Evolutionary conservation across 2,888 invertebrate species (phyloP), one percentile per base, ranked within the genome.

Genomic region (Luffia ferchaultella): DNA sequence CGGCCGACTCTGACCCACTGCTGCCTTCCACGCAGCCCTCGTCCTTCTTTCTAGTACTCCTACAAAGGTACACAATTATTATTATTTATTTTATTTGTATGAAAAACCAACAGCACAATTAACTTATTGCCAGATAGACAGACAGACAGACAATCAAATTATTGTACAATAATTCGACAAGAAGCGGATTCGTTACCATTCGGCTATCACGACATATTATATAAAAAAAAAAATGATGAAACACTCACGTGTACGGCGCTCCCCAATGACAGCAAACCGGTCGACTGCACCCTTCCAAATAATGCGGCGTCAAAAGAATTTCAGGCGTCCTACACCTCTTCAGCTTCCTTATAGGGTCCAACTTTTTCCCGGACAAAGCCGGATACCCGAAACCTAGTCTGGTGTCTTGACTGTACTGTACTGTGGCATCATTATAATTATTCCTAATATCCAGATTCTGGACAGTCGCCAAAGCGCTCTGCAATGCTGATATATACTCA

Each of bases 231-330:
- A n/a, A n/a, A n/a, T n/a, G n/a, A n/a, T n/a, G n/a, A n/a, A n/a
- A 42, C 45, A 70, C 73, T 70, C 45, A 78, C 78, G 67, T 54
- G 46, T 76, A 77, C 0, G 80, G 70, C 18, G 75, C 64, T 54
- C 82, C 71, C 86, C 86, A 76, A 58, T 86, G 73, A 60, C 85
- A 75, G 71, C 84, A 73, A 42, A 79, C 68, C 57, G 75, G 83
- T 18, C 80, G 58, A 45, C 59, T 70, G 50, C 78, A 76, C 0
- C 73, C 72, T 53, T 88, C 87, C 49, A 91, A 68, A 66, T 90
- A 91, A 57, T 91, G 89, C 16, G 94, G 93, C 0, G 93, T 90
- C 18, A 94, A 72, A 30, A 94, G 73, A 41, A 94, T 89, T 77
- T 94, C 93, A 0, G 93, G 91, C 0, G 93, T 92, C 57, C 92